Conservation (phyloP, 2,113 vertebrate species). For the Coptodon rendalli region DNA sequence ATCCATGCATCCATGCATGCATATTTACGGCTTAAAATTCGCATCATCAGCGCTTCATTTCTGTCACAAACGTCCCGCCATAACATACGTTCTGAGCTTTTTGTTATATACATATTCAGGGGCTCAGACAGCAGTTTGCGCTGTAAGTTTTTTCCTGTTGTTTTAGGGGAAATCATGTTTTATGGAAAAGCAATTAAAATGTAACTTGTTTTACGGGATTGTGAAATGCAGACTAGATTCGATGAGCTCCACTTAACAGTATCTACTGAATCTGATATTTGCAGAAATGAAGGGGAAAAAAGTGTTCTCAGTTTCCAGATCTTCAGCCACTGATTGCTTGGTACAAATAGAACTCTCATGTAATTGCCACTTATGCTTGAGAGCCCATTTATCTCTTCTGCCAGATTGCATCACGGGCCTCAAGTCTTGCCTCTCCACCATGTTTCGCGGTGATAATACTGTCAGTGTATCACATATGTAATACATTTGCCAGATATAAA, state of each 20-base stretch:
- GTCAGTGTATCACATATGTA: neutral
- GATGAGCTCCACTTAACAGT: neutral
- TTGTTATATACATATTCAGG: neutral
- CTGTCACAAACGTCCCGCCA: neutral
- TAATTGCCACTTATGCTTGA: slow-evolving; percentile 51
- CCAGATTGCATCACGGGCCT: slow-evolving; percentile 9
- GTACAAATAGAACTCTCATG: slow-evolving; percentile 31
- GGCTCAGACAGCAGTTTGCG: neutral
- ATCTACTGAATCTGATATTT: neutral
- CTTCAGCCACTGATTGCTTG: slow-evolving; percentile 24
- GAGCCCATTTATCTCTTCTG: slow-evolving; percentile 41
- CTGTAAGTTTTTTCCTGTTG: neutral
- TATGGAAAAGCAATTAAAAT: neutral
- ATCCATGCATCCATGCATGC: neutral
- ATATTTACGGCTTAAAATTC: neutral
- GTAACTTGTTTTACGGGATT: neutral
- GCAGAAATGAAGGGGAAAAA: neutral
- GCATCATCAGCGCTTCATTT: neutral
- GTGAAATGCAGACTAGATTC: neutral
- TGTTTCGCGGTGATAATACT: neutral
- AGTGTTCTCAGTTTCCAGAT: slow-evolving; percentile 6
- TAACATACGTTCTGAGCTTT: neutral
- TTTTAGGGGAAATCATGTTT: neutral
- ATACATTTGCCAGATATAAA: neutral
- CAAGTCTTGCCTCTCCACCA: neutral